These are phyloP conservation scores for Dynastes maya DNA, from an alignment of 2,888 invertebrate species.

Conservation along the genomic window DNA sequence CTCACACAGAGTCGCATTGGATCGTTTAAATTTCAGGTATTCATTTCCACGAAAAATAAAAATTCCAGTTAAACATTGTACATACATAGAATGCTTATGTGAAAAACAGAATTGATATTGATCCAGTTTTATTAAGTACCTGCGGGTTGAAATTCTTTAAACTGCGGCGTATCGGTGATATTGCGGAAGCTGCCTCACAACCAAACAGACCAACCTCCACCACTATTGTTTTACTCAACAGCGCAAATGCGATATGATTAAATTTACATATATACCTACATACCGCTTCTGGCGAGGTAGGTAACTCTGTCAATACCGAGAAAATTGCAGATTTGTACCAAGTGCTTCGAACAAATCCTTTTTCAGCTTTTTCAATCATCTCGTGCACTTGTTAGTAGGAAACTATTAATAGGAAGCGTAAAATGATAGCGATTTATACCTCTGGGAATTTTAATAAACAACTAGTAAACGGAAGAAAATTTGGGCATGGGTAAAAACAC, in stretches of 20 bases:
- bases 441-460: too few species aligned
- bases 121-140: neutral
- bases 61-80: neutral
- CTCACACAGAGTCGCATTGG: too few species aligned
- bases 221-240: neutral
- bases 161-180: neutral
- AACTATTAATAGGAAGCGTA: too few species aligned
- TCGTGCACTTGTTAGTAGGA: too few species aligned
- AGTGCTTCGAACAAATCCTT: too few species aligned
- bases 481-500: too few species aligned
- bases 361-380: too few species aligned
- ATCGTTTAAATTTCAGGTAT: neutral
- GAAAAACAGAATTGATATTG: conserved; percentile 10
- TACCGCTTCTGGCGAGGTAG: too few species aligned
- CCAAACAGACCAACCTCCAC: neutral
- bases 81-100: conserved; percentile 2
- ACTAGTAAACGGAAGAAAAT: too few species aligned
- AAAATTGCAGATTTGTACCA: neutral
- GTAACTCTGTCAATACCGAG: neutral
- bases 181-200: neutral
- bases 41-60: neutral
- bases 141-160: neutral
- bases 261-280: conserved; percentile 16
- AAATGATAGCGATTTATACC: too few species aligned
- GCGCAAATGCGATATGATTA: conserved; percentile 1